Conservation (phyloP, 35 echinoderm and acorn worm species). For the Heliocidaris tuberculata region DNA sequence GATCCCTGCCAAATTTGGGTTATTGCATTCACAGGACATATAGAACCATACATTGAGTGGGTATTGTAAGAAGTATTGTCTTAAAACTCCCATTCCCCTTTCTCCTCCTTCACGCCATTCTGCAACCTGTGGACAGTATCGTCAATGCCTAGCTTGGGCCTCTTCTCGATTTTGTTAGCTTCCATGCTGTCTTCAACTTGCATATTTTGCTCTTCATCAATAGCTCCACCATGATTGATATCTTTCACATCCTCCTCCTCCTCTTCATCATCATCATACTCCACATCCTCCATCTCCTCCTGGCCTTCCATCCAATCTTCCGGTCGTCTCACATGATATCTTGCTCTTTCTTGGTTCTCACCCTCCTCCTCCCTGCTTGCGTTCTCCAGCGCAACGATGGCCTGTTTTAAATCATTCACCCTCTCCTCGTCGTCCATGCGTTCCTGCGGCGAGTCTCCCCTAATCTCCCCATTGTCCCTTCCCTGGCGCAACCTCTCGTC, state of each 20-base stretch:
- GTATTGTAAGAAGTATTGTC: not conserved
- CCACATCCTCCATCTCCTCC: not conserved
- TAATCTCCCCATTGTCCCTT: not conserved
- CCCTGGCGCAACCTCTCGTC: slow-evolving; percentile 31
- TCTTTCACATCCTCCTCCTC: not conserved
- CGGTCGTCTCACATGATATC: not conserved
- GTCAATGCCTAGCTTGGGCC: slow-evolving; percentile 7
- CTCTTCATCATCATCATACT: slow-evolving; percentile 16
- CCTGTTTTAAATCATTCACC: slow-evolving; percentile 45
- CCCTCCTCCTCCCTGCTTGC: slow-evolving; percentile 52
- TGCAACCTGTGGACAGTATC: slow-evolving; percentile 53
- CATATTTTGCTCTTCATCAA: not conserved
- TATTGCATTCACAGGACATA: slow-evolving; percentile 36
- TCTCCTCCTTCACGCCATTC: slow-evolving; percentile 52
- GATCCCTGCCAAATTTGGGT: slow-evolving; percentile 14
- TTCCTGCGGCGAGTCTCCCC: not conserved
- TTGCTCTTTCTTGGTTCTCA: slow-evolving; percentile 14
- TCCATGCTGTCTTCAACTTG: not conserved
- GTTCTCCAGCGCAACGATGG: slow-evolving; percentile 51
- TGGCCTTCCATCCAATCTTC: not conserved
- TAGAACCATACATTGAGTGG: not conserved
- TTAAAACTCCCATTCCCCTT: slow-evolving; percentile 58
- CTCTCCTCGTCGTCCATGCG: not conserved
- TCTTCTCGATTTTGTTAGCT: not conserved
- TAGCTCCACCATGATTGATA: not conserved